Evolutionary conservation across 92 coral and sea anemone species (phyloP).

Genomic region (Bergia sp.): DNA sequence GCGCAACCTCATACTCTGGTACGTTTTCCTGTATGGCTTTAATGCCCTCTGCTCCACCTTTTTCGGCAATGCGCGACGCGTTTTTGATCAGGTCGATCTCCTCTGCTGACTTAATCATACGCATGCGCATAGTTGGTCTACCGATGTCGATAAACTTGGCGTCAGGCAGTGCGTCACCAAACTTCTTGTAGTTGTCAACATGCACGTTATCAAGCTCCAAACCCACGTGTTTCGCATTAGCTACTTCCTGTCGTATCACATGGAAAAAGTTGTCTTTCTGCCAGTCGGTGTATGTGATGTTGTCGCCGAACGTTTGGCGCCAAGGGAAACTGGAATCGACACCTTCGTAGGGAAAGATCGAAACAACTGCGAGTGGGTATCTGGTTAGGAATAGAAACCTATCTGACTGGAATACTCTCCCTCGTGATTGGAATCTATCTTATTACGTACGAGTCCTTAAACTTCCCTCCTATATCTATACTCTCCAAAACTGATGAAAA

Average conservation of each 20-base stretch:
- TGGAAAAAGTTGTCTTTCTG: slow-evolving; percentile 38
- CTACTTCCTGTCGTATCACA: slow-evolving; percentile 46
- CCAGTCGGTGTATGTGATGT: slow-evolving; percentile 48
- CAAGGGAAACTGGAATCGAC: slow-evolving; percentile 49
- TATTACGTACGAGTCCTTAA: too few species aligned
- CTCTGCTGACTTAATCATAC: slow-evolving; percentile 50
- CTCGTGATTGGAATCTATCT: too few species aligned
- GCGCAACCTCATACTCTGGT: slow-evolving; percentile 39
- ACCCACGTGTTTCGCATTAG: slow-evolving; percentile 4
- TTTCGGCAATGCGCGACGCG: slow-evolving; percentile 44
- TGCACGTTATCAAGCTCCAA: slow-evolving; percentile 30
- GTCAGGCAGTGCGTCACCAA: slow-evolving; percentile 21
- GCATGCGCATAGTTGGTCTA: slow-evolving; percentile 43
- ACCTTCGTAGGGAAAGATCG: background rate
- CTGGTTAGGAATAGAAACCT: too few species aligned
- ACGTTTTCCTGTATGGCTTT: slow-evolving; percentile 20
- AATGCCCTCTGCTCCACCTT: slow-evolving; percentile 33
- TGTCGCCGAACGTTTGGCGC: slow-evolving; percentile 43
- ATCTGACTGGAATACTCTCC: too few species aligned
- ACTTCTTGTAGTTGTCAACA: background rate
- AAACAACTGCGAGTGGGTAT: background rate
- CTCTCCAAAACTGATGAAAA: too few species aligned
- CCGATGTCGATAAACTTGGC: slow-evolving; percentile 35
- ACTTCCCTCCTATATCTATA: too few species aligned
- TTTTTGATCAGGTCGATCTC: slow-evolving; percentile 44